A percentile compares a stretch with the other conserved stretches of the same genome.
Evolutionary conservation across 2,113 vertebrate species (phyloP).

Genomic region (Salvelinus sp.): DNA sequence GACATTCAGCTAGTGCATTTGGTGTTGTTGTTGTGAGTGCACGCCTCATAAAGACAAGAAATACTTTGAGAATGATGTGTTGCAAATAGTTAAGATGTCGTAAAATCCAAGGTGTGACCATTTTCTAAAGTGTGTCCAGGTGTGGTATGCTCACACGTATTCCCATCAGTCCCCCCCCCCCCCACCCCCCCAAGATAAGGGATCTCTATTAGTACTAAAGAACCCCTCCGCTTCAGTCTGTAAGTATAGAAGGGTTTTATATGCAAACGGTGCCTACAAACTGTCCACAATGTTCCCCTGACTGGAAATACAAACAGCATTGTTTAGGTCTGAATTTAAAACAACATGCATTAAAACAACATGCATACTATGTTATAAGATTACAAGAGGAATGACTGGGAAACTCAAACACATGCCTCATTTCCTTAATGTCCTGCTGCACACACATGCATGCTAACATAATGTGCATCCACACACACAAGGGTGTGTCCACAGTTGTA

Average conservation of each 20-base stretch:
- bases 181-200: not conserved
- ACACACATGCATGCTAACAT: constrained; percentile 19
- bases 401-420: too few species aligned
- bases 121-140: constrained; percentile 9
- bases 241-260: too few species aligned
- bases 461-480: not conserved
- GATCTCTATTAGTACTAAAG: too few species aligned
- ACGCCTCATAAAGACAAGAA: constrained; percentile 20
- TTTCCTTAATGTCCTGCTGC: constrained; percentile 6
- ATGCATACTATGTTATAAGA: not conserved
- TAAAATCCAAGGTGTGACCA: not conserved
- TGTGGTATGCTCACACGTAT: not conserved
- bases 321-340: not conserved
- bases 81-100: not conserved
- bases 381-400: constrained; percentile 1
- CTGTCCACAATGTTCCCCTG: too few species aligned
- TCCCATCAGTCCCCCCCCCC: not conserved
- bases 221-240: too few species aligned
- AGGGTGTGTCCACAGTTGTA: constrained; percentile 41
- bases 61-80: constrained; percentile 13
- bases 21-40: not conserved
- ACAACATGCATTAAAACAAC: constrained; percentile 1
- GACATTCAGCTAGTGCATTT: constrained; percentile 18
- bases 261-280: too few species aligned
- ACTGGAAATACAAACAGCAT: too few species aligned